Base-by-base conservation (phyloP, 2,797 vertebrate species). In the Aselliscus stoliczkanus region DNA sequence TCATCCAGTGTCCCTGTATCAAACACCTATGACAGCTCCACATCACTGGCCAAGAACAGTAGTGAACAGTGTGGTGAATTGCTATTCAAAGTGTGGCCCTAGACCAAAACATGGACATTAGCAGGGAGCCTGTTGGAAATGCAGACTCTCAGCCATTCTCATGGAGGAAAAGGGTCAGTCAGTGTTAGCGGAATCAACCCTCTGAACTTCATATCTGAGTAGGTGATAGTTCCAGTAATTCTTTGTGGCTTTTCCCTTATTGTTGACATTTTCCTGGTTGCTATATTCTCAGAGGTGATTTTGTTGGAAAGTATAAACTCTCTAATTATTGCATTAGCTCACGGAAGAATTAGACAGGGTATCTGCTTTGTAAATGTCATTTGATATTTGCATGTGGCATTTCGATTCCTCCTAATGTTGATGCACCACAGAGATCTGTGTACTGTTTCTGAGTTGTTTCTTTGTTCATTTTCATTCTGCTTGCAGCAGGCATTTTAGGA, bases 301-400 rank as follows among this genome's bases (percentile, higher is more conserved):
- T 91, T 96, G 81, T 95, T 97, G 95, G 18, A 94, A 84, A 47
- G 20, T 39, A 56, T 92, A 94, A 95, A 89, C 96, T 91, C 88
- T 96, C 80, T 89, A 75, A 96, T 97, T 95, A 77, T 76, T 50
- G 25, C 64, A 96, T 96, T 98, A 93, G 52, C 88, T 95, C 27
- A 76, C 72, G 76, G 82, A 97, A 95, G 95, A 97, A 95, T 89
- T 8, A 65, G 81, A 94, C 65, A 95, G 77, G 90, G 47, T 72
- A 62, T 29, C 87, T 93, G 80, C 91, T 98, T 97, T 97, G 97
- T 97, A 97, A 95, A 84, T 94, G 88, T 97, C 95, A 95, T 96
- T 90, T 94, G 79, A 1, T 97, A 96, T 97, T 97, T 97, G 9
- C 65, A 94, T 69, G 90, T 75, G 27, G 83, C 70, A 95, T 90